phyloP scores from a whole-genome alignment of 1,140 invertebrate genomes.

The Temnothorax longispinosus region DNA sequence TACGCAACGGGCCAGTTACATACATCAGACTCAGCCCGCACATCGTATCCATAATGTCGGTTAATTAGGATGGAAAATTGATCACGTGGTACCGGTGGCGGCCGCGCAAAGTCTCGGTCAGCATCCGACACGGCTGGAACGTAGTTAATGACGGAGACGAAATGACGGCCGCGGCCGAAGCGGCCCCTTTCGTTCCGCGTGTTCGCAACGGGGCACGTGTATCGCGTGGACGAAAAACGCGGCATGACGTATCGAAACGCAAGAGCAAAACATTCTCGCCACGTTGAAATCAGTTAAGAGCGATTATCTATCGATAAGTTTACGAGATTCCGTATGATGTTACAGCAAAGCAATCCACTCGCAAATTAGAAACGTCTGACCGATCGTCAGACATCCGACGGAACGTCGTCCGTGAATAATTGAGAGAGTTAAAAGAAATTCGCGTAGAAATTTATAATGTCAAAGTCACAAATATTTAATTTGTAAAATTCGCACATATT shows the following conservation, averaged over 20 bases:
- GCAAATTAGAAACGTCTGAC: not conserved
- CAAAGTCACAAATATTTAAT: not conserved
- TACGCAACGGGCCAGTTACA: not conserved
- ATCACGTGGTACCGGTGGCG: not conserved
- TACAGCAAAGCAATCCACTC: not conserved
- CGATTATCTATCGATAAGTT: not conserved
- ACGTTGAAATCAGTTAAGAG: not conserved
- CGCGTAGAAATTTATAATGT: not conserved
- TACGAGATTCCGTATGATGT: not conserved
- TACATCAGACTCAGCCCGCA: not conserved
- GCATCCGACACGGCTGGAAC: slow-evolving; percentile 25
- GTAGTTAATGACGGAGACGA: slow-evolving; percentile 19
- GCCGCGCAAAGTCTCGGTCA: slow-evolving; percentile 5
- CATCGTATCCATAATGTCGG: not conserved
- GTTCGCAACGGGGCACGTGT: slow-evolving; percentile 31
- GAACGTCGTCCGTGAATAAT: not conserved
- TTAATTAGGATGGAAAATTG: slow-evolving; percentile 51
- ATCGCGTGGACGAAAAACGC: not conserved
- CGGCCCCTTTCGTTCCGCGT: slow-evolving; percentile 40
- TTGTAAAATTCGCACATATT: not conserved
- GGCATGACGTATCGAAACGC: slow-evolving; percentile 20
- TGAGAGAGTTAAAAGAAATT: not conserved
- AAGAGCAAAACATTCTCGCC: not conserved
- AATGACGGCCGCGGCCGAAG: not conserved
- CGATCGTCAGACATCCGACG: not conserved